These are phyloP conservation scores for Latrodectus hesperus DNA, from an alignment of 2,888 invertebrate genomes.

Conservation along the genomic window DNA sequence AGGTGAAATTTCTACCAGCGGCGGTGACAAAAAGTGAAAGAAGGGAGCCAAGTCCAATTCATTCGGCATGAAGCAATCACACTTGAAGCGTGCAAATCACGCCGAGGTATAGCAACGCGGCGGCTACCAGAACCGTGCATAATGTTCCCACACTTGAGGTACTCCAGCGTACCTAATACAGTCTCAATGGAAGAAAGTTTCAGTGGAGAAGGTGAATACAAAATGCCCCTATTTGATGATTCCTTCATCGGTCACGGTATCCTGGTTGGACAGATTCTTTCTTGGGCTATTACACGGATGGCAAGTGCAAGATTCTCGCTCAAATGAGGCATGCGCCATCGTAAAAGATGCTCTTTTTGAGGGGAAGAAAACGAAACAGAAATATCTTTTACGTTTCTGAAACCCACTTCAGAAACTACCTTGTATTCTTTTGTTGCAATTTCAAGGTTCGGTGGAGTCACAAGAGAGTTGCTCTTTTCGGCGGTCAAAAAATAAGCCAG, in stretches of 20 bases:
- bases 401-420: conserved; percentile 21
- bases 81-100: conserved; percentile 49
- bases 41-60: conserved; percentile 54
- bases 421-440: conserved; percentile 43
- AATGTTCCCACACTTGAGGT: conserved; percentile 53
- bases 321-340: conserved; percentile 32
- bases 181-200: conserved; percentile 22
- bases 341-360: conserved; percentile 22
- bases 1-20: not conserved
- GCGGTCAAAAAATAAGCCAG: not conserved
- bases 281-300: conserved; percentile 14
- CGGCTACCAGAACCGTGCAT: conserved; percentile 18
- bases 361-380: not conserved
- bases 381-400: not conserved
- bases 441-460: conserved; percentile 43
- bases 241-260: conserved; percentile 28
- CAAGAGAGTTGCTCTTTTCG: conserved; percentile 38
- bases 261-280: conserved; percentile 1
- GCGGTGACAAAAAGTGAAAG: not conserved
- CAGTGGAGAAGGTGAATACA: conserved; percentile 15
- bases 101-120: not conserved
- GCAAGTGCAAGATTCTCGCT: conserved; percentile 9
- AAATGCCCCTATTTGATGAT: not conserved
- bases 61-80: conserved; percentile 34
- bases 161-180: conserved; percentile 56